Base-by-base conservation (phyloP, 2,888 invertebrate species). In the Papilio protenor region DNA sequence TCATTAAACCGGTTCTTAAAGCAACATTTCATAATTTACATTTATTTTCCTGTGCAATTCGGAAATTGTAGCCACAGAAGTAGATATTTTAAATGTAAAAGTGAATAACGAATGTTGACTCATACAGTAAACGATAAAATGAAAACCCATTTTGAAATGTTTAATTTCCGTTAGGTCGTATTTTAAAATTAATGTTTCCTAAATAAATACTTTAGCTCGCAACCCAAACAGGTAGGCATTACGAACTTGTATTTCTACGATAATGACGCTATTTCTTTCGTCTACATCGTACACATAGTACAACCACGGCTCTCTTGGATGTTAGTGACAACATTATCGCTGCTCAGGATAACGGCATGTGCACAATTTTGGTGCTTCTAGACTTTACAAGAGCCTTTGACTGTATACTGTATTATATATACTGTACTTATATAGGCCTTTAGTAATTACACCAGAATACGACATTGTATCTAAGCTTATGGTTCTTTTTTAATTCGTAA, bases 161-260 rank as follows among this genome's bases (percentile, higher is more conserved):
- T 45, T 69, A 69, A 69, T 69, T 69, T 69, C 66, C 66, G 66
- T 69, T 69, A 11, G n/a, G 45, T 45, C 66, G 45, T 69, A 69
- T 69, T 45, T 45, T 21, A n/a, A 69, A 45, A 69, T 69, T 69
- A 69, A 45, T 69, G 66, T 45, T 45, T 45, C 66, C 45, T 69
- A 21, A 69, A 45, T 21, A 45, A 45, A 66, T 40, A 18, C 61
- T 40, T 40, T 40, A 40, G 3, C 8, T 12, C 11, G 18, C 40
- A 66, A 45, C 45, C 45, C 12, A 69, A 11, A 21, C 21, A 40
- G 66, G 66, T 66, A 40, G 21, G 21, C 45, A 45, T 45, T 21
- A 21, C 1, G n/a, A 16, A 64, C 18, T 64, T 64, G n/a, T 45
- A 21, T 45, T 69, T 40, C 6, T 4, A 45, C 1, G 4, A 33